Conservation (phyloP, 2,888 invertebrate species). For the Epirrhoe alternata region DNA sequence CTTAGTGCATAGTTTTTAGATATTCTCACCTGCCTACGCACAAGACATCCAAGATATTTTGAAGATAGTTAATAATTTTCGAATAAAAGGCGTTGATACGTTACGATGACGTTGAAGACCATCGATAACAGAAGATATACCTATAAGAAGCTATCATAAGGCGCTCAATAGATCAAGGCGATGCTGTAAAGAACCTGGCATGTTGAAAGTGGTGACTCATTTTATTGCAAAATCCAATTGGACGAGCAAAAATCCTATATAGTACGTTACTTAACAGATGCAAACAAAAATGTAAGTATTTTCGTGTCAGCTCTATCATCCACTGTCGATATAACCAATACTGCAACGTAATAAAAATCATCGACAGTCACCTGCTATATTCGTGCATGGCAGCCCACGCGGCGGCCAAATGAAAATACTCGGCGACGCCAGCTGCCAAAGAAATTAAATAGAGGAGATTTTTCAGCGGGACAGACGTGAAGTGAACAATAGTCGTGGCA, state of each 20-base stretch:
- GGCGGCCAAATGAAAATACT: constrained; percentile 73
- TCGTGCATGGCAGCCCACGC: constrained; percentile 70
- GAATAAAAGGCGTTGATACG: not conserved
- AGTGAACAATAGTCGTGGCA: constrained; percentile 76
- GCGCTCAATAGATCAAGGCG: constrained; percentile 33
- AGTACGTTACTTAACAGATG: constrained; percentile 37
- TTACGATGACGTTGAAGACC: not conserved
- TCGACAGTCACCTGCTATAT: constrained; percentile 76
- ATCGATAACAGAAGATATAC: not conserved
- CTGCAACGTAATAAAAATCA: constrained; percentile 77
- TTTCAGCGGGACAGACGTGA: constrained; percentile 72
- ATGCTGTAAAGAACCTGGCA: constrained; percentile 37
- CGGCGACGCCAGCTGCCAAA: constrained; percentile 76
- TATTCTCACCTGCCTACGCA: constrained; percentile 20
- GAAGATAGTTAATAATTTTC: not conserved
- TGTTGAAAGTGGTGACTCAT: constrained; percentile 40
- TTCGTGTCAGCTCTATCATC: constrained; percentile 58
- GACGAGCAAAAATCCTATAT: constrained; percentile 45
- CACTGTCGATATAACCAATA: constrained; percentile 77
- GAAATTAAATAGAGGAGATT: constrained; percentile 81
- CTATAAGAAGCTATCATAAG: too few species aligned
- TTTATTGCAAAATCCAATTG: constrained; percentile 30
- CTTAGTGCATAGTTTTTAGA: constrained; percentile 9
- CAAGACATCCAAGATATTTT: not conserved
- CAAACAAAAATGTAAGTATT: constrained; percentile 53